phyloP scores from a whole-genome alignment of 2,888 invertebrate genomes.

The Willowsia nigromaculata region DNA sequence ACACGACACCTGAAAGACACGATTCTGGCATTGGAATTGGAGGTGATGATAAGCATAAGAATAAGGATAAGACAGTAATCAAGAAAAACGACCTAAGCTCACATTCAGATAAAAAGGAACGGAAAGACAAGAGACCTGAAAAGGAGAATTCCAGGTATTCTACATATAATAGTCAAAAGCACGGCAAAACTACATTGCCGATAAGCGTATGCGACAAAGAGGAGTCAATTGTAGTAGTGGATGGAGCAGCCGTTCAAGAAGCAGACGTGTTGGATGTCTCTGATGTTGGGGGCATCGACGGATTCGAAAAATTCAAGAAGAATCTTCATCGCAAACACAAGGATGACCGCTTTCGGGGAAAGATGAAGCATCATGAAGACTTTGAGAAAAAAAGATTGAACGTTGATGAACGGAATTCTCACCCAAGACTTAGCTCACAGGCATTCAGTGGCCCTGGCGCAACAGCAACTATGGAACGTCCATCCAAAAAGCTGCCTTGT shows the following conservation, averaged over 20 bases:
- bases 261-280: slow-evolving; percentile 1
- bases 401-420: slow-evolving; percentile 35
- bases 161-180: no score
- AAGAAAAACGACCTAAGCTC: background rate
- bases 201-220: background rate
- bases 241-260: background rate
- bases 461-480: slow-evolving; percentile 5
- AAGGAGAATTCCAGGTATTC: background rate
- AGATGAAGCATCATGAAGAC: slow-evolving; percentile 23
- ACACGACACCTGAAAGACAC: background rate
- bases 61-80: no score
- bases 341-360: slow-evolving; percentile 18
- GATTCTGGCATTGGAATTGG: slow-evolving; percentile 36
- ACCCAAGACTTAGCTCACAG: slow-evolving; percentile 12
- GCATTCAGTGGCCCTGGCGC: background rate
- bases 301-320: slow-evolving; percentile 59
- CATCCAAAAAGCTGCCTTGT: background rate
- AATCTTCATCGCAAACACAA: background rate
- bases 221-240: slow-evolving; percentile 3
- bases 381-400: slow-evolving; percentile 50
- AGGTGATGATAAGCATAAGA: slow-evolving; percentile 19
- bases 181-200: background rate
- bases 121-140: background rate
- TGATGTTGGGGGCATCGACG: slow-evolving; percentile 34
- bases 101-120: background rate